Base-by-base conservation (phyloP, 2,797 vertebrate genomes). In the Coranthus polyacanthus region DNA sequence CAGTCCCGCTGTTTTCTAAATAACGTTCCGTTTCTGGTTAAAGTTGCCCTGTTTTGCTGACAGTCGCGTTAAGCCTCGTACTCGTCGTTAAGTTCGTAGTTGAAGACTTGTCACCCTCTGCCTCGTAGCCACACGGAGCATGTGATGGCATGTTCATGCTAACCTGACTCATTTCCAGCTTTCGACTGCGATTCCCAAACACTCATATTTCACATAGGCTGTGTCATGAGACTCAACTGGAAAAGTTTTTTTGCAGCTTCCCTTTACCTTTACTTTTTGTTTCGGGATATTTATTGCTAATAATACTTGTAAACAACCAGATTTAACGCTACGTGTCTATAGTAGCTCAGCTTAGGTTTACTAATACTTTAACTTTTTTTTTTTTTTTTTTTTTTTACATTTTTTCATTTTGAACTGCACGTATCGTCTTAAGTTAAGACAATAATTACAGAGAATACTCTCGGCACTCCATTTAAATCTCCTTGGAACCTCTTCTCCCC, bases 101-200 rank as follows among this genome's bases (percentile, higher is more conserved):
- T n/a, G n/a, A 4, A 13, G 24, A 56, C 21, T 37, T 24, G 13
- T 2, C 7, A 36, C 24, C 5, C 1, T 55, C 2, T 34, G 41
- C 13, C 0, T 36, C n/a, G 1, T 4, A 13, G 52, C 1, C 51
- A 64, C 67, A 2, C 38, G 6, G 7, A 51, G 8, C 86, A 34
- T 74, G 84, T 80, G 73, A 32, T 6, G 75, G 18, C 87, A 56
- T 67, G 87, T 65, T 69, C 49, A 2, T 1, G 3, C 10, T 10
- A n/a, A 68, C 20, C 17, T 78, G 83, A 86, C 73, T 83, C 69
- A 74, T 53, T 66, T 70, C 16, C 46, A 68, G 39, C 18, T 34
- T 34, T 52, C 7, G n/a, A 24, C 42, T 20, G 8, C 0, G 37
- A 50, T 73, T 59, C 51, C 59, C 29, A 71, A 57, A 69, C 69